phyloP scores from a whole-genome alignment of 2,888 invertebrate genomes.

The Spodoptera picta region DNA sequence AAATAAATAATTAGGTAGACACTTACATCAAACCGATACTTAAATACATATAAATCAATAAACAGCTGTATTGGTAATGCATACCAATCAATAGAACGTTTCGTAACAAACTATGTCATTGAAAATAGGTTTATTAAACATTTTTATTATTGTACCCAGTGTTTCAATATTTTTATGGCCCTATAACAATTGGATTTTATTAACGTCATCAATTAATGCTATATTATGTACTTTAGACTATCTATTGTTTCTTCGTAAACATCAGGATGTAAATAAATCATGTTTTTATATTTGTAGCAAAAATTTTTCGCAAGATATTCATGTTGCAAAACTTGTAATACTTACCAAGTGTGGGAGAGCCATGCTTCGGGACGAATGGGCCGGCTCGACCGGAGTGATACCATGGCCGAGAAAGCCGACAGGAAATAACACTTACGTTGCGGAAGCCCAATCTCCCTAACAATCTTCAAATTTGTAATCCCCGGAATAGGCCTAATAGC shows the following conservation, averaged over 20 bases:
- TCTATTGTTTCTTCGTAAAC: too few relatives aligned
- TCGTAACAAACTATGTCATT: slow-evolving; percentile 49
- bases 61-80: slow-evolving; percentile 18
- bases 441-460: too few relatives aligned
- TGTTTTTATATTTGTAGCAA: not conserved
- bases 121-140: slow-evolving; percentile 53
- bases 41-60: slow-evolving; percentile 26
- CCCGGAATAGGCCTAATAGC: too few relatives aligned
- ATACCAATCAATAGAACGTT: slow-evolving; percentile 46
- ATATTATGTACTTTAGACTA: slow-evolving; percentile 16
- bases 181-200: slow-evolving; percentile 48
- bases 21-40: not conserved
- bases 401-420: too few relatives aligned
- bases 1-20: too few relatives aligned
- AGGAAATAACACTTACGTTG: too few relatives aligned
- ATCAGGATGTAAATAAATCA: slow-evolving; percentile 2
- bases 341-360: too few relatives aligned
- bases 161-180: slow-evolving; percentile 50
- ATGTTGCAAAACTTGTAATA: too few relatives aligned
- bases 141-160: slow-evolving; percentile 41
- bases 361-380: too few relatives aligned
- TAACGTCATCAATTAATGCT: slow-evolving; percentile 39
- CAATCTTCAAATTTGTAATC: too few relatives aligned
- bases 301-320: too few relatives aligned
- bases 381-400: too few relatives aligned